These are phyloP conservation scores for Lochmaea capreae DNA, from an alignment of 2,888 invertebrate species.

Conservation along the genomic window DNA sequence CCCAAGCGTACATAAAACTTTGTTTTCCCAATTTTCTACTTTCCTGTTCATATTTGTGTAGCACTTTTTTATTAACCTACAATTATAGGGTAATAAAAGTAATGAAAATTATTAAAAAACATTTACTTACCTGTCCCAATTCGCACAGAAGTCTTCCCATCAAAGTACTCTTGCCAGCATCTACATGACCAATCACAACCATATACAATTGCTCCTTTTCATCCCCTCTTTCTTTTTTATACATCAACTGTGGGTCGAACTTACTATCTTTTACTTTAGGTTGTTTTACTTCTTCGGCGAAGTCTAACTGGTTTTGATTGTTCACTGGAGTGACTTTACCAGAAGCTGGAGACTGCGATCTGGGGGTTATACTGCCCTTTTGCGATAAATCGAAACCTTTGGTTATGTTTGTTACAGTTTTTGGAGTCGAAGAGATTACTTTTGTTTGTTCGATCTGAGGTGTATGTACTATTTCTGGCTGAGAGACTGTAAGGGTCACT, in stretches of 20 bases:
- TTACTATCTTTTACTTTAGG: conserved; percentile 68
- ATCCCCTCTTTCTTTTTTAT: conserved; percentile 79
- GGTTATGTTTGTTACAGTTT: conserved; percentile 66
- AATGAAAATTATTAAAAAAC: background rate
- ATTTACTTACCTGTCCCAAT: conserved; percentile 75
- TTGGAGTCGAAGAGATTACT: conserved; percentile 64
- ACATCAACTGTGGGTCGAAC: conserved; percentile 72
- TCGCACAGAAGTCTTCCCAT: conserved; percentile 94
- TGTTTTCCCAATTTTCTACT: conserved; percentile 97
- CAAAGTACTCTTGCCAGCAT: conserved; percentile 96
- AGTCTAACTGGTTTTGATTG: conserved; percentile 33
- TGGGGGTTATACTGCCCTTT: conserved; percentile 68
- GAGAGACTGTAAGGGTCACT: conserved; percentile 7
- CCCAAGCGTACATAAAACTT: conserved; percentile 99
- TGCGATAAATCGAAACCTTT: conserved; percentile 72
- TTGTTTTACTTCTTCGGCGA: conserved; percentile 46
- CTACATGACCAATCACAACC: conserved; percentile 96
- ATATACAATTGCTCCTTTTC: conserved; percentile 90
- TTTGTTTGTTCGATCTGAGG: conserved; percentile 49
- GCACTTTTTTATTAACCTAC: conserved; percentile 79
- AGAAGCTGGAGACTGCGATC: conserved; percentile 66
- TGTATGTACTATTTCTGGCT: conserved; percentile 37
- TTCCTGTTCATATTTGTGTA: conserved; percentile 98
- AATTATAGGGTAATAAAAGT: conserved; percentile 22
- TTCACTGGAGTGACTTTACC: conserved; percentile 70